These are phyloP conservation scores for Odontothrips loti DNA, from an alignment of 2,888 invertebrate genomes.

Conservation along the genomic window DNA sequence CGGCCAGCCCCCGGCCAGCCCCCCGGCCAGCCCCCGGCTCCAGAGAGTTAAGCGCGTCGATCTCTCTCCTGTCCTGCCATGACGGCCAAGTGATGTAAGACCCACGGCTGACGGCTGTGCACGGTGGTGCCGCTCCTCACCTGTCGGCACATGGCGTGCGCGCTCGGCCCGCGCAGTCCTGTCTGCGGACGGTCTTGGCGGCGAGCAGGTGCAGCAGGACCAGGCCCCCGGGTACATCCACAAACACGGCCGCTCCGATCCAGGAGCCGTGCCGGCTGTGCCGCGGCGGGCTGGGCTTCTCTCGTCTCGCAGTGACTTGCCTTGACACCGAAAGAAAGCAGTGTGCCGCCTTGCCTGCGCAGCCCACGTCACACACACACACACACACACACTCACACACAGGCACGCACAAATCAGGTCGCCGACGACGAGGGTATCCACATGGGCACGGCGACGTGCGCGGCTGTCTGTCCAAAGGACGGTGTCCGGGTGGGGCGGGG, in stretches of 20 bases:
- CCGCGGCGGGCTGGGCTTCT: background rate
- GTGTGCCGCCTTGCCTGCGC: background rate
- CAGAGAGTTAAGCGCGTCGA: too few relatives aligned
- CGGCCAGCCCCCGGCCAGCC: too few relatives aligned
- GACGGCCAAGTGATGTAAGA: too few relatives aligned
- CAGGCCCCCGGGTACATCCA: too few relatives aligned
- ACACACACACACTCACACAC: background rate
- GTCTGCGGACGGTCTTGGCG: background rate
- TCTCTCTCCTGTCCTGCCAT: too few relatives aligned
- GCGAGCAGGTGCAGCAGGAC: background rate
- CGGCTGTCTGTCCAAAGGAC: too few relatives aligned
- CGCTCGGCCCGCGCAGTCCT: too few relatives aligned
- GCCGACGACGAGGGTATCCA: background rate
- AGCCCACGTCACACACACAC: background rate
- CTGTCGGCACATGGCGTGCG: too few relatives aligned
- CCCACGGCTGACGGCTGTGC: too few relatives aligned
- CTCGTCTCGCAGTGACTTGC: background rate
- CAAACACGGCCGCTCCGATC: background rate
- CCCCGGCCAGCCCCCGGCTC: too few relatives aligned
- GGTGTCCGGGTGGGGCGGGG: background rate
- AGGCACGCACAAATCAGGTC: background rate
- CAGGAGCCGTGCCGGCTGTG: background rate
- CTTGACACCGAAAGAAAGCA: constrained; percentile 18
- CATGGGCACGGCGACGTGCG: too few relatives aligned
- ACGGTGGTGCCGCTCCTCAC: too few relatives aligned